Evolutionary conservation across 2,888 invertebrate species (phyloP), one percentile per base, ranked within the genome.

Genomic region (Fissipunctia ypsillon): DNA sequence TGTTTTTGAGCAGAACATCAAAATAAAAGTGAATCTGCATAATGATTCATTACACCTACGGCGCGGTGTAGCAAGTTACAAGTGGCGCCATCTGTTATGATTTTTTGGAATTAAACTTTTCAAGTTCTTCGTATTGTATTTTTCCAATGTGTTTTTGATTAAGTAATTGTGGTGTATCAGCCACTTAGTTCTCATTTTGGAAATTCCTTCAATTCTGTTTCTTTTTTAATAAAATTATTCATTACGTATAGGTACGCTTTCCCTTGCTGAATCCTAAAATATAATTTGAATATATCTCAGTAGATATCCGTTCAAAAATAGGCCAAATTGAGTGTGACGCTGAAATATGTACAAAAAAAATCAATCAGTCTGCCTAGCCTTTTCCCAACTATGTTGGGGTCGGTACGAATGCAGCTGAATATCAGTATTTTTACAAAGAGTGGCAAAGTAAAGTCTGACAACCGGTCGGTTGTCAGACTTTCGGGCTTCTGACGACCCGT

Each of bases 51-150:
- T 12, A 43, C 56, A 52, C 5, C 31, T 12, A 43, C 52, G n/a
- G 54, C 28, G n/a, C 52, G n/a, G 54, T 25, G n/a, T 57, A 41
- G 38, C 28, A 60, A 7, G 35, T 50, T 75, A 80, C 84, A 38
- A 38, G 67, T 85, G 76, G 64, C 87, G 87, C 83, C 90, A 89
- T 88, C 89, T 88, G 64, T 77, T 84, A 61, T 60, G 1, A 12
- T 14, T 35, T 63, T 70, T 35, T 25, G 2, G 63, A 84, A 83
- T 72, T 70, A 65, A 69, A 7, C 2, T 0, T 5, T 22, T 38
- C 0, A 43, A 38, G 16, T 25, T 14, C 14, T 19, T 14, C 16
- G 31, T 14, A 70, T 3, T 6, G 16, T 38, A 31, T 41, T 63
- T 38, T 41, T 7, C 2, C 1, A 64, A 3, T 19, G 52, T 28